Conservation (phyloP, 2,888 invertebrate genomes). For the Dasypogon diadema region DNA sequence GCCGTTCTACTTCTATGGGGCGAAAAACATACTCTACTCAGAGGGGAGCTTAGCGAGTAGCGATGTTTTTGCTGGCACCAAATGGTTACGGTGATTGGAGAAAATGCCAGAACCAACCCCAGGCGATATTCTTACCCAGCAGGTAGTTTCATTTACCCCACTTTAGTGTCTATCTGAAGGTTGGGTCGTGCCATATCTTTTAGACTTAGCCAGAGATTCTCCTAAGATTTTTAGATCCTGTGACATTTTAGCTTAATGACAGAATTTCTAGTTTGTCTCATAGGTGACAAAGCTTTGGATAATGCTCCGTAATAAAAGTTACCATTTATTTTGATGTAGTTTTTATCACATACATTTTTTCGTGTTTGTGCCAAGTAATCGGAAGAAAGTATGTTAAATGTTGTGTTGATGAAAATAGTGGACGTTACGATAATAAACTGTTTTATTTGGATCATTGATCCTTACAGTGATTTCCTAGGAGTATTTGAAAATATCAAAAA, state of each 20-base stretch:
- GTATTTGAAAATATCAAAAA: too few species aligned
- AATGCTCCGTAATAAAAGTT: conserved; percentile 4
- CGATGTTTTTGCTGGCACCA: background rate
- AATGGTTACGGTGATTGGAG: conserved; percentile 11
- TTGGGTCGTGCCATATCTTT: background rate
- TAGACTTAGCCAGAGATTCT: background rate
- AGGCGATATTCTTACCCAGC: conserved; percentile 6
- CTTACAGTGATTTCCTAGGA: too few species aligned
- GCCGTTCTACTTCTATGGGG: too few species aligned
- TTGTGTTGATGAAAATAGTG: too few species aligned
- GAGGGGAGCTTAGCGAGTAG: background rate
- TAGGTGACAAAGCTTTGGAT: background rate
- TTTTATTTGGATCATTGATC: too few species aligned
- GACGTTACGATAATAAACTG: too few species aligned
- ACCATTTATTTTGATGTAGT: conserved; percentile 3
- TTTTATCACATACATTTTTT: background rate
- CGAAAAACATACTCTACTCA: background rate
- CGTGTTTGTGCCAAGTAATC: background rate
- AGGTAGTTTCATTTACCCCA: conserved; percentile 9
- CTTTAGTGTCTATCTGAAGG: background rate
- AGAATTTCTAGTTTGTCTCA: background rate
- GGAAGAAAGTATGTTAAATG: background rate
- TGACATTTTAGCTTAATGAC: background rate
- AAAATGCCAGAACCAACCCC: background rate
- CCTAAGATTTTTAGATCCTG: background rate